These are phyloP conservation scores for Anoplolepis gracilipes DNA, from an alignment of 1,140 invertebrate genomes.

Conservation along the genomic window DNA sequence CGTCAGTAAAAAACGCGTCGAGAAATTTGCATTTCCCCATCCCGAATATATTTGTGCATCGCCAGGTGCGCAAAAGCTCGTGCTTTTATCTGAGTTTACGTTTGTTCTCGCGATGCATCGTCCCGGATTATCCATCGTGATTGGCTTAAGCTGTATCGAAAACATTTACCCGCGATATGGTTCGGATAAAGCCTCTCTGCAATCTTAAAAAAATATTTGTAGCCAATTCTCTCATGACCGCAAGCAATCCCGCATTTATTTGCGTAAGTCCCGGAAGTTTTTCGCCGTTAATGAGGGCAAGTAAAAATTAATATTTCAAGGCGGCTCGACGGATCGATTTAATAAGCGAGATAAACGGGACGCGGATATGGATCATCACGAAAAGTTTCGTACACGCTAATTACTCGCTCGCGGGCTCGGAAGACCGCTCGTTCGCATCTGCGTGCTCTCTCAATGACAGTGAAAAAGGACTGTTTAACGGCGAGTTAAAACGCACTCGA, in stretches of 20 bases:
- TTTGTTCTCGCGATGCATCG: slow-evolving; percentile 20
- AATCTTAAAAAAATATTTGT: slow-evolving; percentile 57
- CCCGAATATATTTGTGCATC: slow-evolving; percentile 27
- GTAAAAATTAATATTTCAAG: slow-evolving; percentile 45
- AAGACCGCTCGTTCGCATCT: slow-evolving; percentile 6
- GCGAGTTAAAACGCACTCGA: slow-evolving; percentile 53
- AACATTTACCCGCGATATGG: slow-evolving; percentile 26
- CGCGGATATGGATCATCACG: slow-evolving; percentile 25
- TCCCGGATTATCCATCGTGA: slow-evolving; percentile 21
- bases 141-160: slow-evolving; percentile 48
- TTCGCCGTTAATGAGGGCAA: slow-evolving; percentile 5
- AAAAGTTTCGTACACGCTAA: slow-evolving; percentile 37
- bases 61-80: slow-evolving; percentile 39
- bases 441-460: slow-evolving; percentile 36
- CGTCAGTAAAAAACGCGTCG: too few relatives aligned
- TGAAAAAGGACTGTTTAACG: slow-evolving; percentile 50
- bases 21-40: slow-evolving; percentile 45
- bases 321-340: slow-evolving; percentile 9
- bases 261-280: slow-evolving; percentile 3
- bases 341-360: slow-evolving; percentile 31
- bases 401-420: slow-evolving; percentile 36
- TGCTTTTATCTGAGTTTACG: slow-evolving; percentile 25
- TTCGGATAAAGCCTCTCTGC: neutral
- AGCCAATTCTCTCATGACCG: neutral
- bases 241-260: neutral